Evolutionary conservation across 2,797 vertebrate genomes (phyloP).

Genomic region (Otus scops): DNA sequence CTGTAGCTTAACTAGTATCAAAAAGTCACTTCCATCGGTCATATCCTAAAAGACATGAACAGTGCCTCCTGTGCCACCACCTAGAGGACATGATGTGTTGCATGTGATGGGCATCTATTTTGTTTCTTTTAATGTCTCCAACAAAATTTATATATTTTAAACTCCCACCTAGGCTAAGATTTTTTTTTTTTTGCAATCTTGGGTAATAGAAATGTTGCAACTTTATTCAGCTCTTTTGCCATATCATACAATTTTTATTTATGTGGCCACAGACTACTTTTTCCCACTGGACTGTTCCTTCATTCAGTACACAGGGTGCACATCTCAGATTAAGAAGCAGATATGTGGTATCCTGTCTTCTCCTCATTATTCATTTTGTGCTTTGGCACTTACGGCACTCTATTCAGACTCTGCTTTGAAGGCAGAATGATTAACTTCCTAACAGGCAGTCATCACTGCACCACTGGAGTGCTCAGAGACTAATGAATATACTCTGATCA

Average conservation of each 20-base stretch:
- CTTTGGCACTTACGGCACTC: neutral
- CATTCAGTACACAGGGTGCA: neutral
- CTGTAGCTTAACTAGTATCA: neutral
- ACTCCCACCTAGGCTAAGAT: neutral
- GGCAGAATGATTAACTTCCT: slow-evolving; percentile 42
- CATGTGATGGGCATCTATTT: neutral
- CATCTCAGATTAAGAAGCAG: neutral
- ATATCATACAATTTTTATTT: neutral
- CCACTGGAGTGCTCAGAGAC: neutral
- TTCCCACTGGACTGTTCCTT: neutral
- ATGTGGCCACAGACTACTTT: neutral
- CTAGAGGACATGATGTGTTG: neutral
- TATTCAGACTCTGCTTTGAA: slow-evolving; percentile 10
- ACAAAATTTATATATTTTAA: neutral
- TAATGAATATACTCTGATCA: slow-evolving; percentile 1
- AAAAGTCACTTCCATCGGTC: neutral
- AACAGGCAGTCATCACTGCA: neutral
- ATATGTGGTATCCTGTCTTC: neutral
- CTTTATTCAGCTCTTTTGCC: neutral
- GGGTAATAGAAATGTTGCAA: neutral
- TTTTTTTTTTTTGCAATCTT: neutral
- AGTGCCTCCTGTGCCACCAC: neutral
- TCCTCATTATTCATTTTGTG: neutral
- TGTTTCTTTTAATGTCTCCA: neutral
- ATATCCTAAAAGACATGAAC: neutral